Conservation (phyloP, 1,140 invertebrate genomes). For the Drosophila simulans region DNA sequence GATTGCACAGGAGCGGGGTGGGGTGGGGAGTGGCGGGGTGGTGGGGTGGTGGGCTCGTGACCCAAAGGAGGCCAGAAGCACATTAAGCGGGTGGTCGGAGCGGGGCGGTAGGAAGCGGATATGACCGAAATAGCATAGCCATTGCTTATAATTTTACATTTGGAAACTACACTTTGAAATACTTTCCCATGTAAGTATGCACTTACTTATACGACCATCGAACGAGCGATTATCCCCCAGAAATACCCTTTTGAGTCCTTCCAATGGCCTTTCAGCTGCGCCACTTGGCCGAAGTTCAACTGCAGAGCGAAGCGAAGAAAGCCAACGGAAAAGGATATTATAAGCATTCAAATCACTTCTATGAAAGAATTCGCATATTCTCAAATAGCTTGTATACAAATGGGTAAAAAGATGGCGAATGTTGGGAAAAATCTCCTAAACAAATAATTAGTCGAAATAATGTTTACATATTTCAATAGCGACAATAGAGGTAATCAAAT, state of each 20-base stretch:
- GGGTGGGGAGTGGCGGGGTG: neutral
- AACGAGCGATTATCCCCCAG: slow-evolving; percentile 32
- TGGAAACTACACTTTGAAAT: slow-evolving; percentile 67
- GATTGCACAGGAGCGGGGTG: slow-evolving; percentile 16
- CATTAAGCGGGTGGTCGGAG: slow-evolving; percentile 16
- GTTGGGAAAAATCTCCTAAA: neutral
- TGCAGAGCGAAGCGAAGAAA: neutral
- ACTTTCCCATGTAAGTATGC: slow-evolving; percentile 60
- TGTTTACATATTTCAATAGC: neutral
- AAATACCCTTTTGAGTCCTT: slow-evolving; percentile 3
- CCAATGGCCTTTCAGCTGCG: slow-evolving; percentile 2
- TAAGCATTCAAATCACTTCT: neutral
- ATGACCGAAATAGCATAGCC: slow-evolving; percentile 73
- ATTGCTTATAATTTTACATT: slow-evolving; percentile 77
- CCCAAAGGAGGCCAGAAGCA: slow-evolving; percentile 11
- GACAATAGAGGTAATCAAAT: neutral
- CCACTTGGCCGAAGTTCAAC: neutral
- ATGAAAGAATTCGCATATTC: neutral
- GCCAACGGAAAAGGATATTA: neutral
- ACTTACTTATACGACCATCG: slow-evolving; percentile 51
- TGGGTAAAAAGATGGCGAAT: neutral
- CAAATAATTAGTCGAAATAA: slow-evolving; percentile 18
- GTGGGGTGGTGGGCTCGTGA: neutral
- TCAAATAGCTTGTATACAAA: neutral
- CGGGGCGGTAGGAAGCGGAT: slow-evolving; percentile 35